These are phyloP conservation scores for Tupaia chinensis DNA, from an alignment of 2,113 vertebrate genomes.

Conservation along the genomic window DNA sequence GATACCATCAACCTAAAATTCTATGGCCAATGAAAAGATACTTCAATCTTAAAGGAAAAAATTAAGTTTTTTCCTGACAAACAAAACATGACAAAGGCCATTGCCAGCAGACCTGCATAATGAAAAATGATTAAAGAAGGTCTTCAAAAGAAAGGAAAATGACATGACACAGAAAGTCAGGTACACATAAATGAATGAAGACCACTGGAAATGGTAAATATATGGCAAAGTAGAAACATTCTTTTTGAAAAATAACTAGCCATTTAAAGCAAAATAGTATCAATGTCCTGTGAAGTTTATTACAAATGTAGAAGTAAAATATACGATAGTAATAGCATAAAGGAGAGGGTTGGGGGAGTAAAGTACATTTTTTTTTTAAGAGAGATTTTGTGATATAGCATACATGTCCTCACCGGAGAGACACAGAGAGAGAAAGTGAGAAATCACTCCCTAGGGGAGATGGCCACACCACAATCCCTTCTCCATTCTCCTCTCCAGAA, in stretches of 20 bases:
- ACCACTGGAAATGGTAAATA: background rate
- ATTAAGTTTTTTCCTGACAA: constrained; percentile 15
- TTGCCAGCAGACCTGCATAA: background rate
- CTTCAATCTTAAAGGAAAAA: constrained; percentile 4
- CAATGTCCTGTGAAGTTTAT: background rate
- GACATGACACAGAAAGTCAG: background rate
- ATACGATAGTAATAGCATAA: background rate
- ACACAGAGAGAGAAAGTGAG: too few species aligned
- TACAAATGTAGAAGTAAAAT: constrained; percentile 14
- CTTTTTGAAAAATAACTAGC: constrained; percentile 9
- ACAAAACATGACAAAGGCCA: constrained; percentile 47
- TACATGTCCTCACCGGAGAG: too few species aligned
- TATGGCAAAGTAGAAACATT: background rate
- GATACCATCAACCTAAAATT: background rate
- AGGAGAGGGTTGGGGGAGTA: background rate
- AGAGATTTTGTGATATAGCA: too few species aligned
- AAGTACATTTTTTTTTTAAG: too few species aligned
- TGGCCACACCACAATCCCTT: too few species aligned
- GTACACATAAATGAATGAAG: background rate
- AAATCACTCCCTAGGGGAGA: too few species aligned
- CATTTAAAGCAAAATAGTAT: constrained; percentile 10
- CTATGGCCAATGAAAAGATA: constrained; percentile 30
- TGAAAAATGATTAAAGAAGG: constrained; percentile 22
- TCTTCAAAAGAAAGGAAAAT: constrained; percentile 40
- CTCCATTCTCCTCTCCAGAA: too few species aligned